phyloP scores from a whole-genome alignment of 2,113 vertebrate genomes.

The Silurus meridionalis region DNA sequence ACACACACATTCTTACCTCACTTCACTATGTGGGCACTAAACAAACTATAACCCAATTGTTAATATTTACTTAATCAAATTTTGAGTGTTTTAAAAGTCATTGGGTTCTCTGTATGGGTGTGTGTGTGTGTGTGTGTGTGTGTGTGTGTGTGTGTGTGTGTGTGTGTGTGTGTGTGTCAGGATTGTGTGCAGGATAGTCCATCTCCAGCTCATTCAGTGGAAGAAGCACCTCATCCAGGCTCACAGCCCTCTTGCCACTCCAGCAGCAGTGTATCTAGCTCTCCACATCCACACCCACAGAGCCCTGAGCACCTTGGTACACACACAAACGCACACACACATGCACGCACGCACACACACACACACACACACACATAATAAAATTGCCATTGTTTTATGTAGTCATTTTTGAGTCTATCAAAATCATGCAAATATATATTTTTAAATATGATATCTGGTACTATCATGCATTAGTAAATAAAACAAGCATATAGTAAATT shows the following conservation, averaged over 20 bases:
- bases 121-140: conserved; percentile 16
- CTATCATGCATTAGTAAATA: not conserved
- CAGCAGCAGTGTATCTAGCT: conserved; percentile 57
- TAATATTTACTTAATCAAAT: not conserved
- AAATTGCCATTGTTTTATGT: too few species aligned
- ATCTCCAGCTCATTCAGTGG: conserved; percentile 53
- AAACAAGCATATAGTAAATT: not conserved
- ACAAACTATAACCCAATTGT: too few species aligned
- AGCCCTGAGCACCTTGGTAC: conserved; percentile 52
- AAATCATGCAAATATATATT: too few species aligned
- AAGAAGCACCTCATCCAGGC: conserved; percentile 50
- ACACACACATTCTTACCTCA: not conserved
- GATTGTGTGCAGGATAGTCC: conserved; percentile 55
- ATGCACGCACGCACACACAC: conserved; percentile 1
- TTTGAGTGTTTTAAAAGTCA: not conserved
- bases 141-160: not conserved
- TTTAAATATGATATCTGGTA: not conserved
- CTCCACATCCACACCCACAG: conserved; percentile 51
- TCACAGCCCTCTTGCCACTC: conserved; percentile 53
- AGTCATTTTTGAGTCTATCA: too few species aligned
- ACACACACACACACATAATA: not conserved
- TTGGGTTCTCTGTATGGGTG: not conserved
- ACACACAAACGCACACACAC: conserved; percentile 23
- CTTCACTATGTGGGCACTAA: not conserved
- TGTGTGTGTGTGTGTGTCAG: conserved; percentile 32